Conservation (phyloP, 30 jellyfish, hydroid and myxozoan genomes). For the Phacellophora camtschatica region DNA sequence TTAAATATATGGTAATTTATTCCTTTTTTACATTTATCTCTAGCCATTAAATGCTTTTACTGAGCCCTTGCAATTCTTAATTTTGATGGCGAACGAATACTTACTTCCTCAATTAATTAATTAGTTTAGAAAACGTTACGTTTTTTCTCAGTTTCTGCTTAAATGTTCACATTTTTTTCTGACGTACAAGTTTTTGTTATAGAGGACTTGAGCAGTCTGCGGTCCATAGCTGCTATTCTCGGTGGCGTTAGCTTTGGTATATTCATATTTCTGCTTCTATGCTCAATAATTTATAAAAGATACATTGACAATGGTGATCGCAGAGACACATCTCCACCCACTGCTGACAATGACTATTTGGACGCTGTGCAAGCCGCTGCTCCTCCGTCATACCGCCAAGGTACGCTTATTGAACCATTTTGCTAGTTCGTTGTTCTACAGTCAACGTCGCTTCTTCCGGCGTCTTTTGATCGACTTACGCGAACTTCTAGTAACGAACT, state of each 20-base stretch:
- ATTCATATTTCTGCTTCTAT: conserved; percentile 73
- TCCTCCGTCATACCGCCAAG: conserved; percentile 94
- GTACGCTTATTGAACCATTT: conserved; percentile 52
- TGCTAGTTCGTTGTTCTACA: no score
- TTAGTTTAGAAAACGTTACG: not conserved
- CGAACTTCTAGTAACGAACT: no score
- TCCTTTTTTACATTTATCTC: no score
- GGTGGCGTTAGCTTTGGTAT: conserved; percentile 97
- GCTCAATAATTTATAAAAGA: conserved; percentile 86
- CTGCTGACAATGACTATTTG: conserved; percentile 49
- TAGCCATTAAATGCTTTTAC: no score
- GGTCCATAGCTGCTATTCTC: conserved; percentile 91
- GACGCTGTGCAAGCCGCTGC: conserved; percentile 96
- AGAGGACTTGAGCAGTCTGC: conserved; percentile 84
- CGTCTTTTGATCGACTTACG: no score
- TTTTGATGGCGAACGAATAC: not conserved
- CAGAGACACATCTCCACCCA: conserved; percentile 32
- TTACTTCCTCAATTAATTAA: no score
- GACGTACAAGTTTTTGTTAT: not conserved
- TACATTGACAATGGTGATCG: conserved; percentile 30
- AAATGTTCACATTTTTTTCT: not conserved
- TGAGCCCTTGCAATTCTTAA: no score
- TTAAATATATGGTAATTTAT: no score
- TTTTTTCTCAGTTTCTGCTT: not conserved
- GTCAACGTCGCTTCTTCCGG: no score